Evolutionary conservation across 2,113 vertebrate species (phyloP).

Genomic region (Dipodomys spectabilis): DNA sequence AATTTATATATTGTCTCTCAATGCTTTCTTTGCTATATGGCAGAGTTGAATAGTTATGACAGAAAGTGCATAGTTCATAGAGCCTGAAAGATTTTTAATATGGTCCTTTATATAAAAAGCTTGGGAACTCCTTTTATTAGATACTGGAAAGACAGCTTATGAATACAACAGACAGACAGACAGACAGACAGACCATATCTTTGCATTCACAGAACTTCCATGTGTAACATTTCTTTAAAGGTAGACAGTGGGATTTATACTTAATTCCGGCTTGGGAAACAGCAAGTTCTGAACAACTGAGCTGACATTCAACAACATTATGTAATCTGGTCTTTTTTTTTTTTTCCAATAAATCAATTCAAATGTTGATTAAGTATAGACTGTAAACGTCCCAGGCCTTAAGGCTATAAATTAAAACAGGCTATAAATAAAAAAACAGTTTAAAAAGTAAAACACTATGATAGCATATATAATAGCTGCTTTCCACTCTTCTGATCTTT

Average conservation of each 20-base stretch:
- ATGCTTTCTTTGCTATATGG: not conserved
- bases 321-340: slow-evolving; percentile 33
- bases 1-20: not conserved
- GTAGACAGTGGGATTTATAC: not conserved
- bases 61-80: not conserved
- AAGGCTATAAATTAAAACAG: not conserved
- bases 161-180: not conserved
- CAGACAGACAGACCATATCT: not conserved
- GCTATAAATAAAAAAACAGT: slow-evolving; percentile 38
- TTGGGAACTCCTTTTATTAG: not conserved
- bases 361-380: not conserved
- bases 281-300: slow-evolving; percentile 26
- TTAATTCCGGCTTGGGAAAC: slow-evolving; percentile 42
- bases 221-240: not conserved
- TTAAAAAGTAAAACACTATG: not conserved
- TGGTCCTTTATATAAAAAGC: not conserved
- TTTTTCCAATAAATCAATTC: not conserved
- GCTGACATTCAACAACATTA: slow-evolving; percentile 5
- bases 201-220: slow-evolving; percentile 13
- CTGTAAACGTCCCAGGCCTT: slow-evolving; percentile 11
- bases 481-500: slow-evolving; percentile 54
- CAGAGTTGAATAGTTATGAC: not conserved
- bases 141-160: not conserved
- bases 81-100: not conserved
- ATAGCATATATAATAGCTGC: not conserved